A percentile compares a stretch with the other conserved stretches of the same genome.
phyloP scores from a whole-genome alignment of 2,113 vertebrate genomes.

The Archilochus colubris region DNA sequence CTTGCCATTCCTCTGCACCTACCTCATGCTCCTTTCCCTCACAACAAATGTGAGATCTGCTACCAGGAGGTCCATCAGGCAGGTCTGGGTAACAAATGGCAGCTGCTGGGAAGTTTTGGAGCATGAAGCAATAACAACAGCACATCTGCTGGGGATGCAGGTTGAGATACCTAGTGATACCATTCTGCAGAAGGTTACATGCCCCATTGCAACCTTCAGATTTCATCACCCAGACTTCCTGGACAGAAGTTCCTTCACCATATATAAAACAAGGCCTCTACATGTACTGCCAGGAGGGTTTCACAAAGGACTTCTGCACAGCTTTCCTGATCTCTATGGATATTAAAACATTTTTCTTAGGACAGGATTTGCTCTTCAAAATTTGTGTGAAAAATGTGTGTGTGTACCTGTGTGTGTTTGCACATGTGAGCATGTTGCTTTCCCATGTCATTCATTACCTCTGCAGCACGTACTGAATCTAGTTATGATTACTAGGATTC shows the following conservation, averaged over 20 bases:
- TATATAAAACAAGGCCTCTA: not conserved
- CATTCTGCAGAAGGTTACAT: not conserved
- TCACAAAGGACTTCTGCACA: not conserved
- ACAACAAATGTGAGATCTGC: not conserved
- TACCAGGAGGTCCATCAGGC: not conserved
- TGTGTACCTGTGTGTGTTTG: too few species aligned
- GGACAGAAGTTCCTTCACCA: not conserved
- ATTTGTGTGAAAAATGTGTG: not conserved
- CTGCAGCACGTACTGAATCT: not conserved
- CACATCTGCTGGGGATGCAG: not conserved
- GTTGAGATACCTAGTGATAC: not conserved
- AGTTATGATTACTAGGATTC: not conserved
- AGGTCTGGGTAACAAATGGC: not conserved
- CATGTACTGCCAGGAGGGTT: not conserved
- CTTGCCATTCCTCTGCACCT: rapidly evolving
- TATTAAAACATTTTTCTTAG: not conserved
- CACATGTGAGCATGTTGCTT: not conserved
- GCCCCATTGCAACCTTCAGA: not conserved
- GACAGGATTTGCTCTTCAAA: not conserved
- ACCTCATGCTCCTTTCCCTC: not conserved
- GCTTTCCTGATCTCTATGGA: not conserved
- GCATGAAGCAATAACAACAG: rapidly evolving
- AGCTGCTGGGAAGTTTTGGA: not conserved
- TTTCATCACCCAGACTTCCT: not conserved
- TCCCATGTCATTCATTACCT: not conserved